Evolutionary conservation across 2,113 vertebrate genomes (phyloP).

Genomic region (Philantomba maxwellii): DNA sequence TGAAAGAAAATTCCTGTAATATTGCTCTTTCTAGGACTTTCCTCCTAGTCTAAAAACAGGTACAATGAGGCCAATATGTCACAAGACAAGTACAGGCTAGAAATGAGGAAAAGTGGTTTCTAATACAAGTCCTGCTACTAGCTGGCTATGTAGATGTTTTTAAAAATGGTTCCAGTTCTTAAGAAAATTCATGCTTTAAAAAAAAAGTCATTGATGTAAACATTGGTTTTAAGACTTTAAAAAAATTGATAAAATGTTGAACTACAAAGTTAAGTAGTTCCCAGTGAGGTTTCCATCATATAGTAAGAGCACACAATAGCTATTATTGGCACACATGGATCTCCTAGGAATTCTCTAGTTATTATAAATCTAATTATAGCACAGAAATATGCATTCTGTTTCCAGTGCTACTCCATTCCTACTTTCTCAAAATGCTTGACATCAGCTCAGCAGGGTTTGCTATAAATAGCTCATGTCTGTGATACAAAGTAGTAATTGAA

Average conservation of each 20-base stretch:
- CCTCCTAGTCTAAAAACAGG: neutral
- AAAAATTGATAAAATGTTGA: neutral
- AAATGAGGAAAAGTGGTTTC: neutral
- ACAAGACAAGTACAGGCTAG: neutral
- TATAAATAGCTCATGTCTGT: neutral
- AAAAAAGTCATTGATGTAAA: neutral
- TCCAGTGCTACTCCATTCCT: neutral
- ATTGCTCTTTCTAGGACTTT: neutral
- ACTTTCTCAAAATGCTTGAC: conserved; percentile 26
- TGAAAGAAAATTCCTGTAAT: neutral
- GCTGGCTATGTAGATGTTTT: neutral
- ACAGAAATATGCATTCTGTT: conserved; percentile 1
- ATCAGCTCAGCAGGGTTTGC: neutral
- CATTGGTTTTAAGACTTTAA: neutral
- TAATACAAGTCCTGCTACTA: neutral
- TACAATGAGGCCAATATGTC: neutral
- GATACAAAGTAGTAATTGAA: neutral
- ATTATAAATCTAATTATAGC: neutral
- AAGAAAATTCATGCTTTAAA: conserved; percentile 14
- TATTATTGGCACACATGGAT: neutral
- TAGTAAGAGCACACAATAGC: neutral
- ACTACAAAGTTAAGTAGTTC: neutral
- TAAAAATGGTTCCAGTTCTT: conserved; percentile 16
- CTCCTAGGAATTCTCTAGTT: neutral
- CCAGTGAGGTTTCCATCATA: neutral